Percentiles rank a stretch among this genome's conserved stretches.
These are phyloP conservation scores for Arge pagana DNA, from an alignment of 2,888 invertebrate genomes.

Conservation along the genomic window DNA sequence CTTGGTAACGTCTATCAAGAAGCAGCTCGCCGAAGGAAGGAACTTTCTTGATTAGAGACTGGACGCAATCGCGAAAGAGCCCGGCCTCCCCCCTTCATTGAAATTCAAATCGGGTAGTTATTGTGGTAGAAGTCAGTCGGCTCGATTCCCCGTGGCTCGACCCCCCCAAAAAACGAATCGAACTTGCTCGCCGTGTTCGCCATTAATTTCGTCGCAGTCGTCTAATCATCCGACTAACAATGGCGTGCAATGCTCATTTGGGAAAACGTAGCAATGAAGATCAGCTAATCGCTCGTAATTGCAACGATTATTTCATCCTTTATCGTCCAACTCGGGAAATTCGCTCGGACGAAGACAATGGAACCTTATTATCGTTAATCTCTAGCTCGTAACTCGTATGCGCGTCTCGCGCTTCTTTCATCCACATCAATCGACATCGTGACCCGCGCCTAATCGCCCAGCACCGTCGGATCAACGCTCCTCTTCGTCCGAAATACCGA, in stretches of 20 bases:
- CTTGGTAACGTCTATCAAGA: constrained; percentile 32
- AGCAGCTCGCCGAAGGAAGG: constrained; percentile 30
- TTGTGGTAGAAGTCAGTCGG: constrained; percentile 34
- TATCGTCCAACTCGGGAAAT: background rate
- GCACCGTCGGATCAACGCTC: constrained; percentile 16
- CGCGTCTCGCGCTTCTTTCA: constrained; percentile 12
- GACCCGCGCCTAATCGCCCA: constrained; percentile 16
- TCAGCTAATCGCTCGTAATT: too few relatives aligned
- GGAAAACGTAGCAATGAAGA: too few relatives aligned
- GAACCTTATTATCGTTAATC: background rate
- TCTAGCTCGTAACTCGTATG: background rate
- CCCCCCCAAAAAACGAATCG: background rate
- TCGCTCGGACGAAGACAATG: background rate
- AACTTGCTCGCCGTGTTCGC: constrained; percentile 2
- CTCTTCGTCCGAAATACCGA: too few relatives aligned
- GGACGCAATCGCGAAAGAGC: constrained; percentile 41
- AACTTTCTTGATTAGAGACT: constrained; percentile 50
- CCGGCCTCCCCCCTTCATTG: too few relatives aligned
- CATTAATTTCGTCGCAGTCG: constrained; percentile 7
- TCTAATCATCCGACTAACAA: constrained; percentile 10
- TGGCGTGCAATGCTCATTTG: background rate
- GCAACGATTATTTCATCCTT: too few relatives aligned
- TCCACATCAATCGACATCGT: constrained; percentile 3
- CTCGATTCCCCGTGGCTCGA: constrained; percentile 9
- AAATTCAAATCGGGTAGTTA: constrained; percentile 43